Evolutionary conservation across 2,888 invertebrate genomes (phyloP).

Genomic region (Heteropelma amictum): DNA sequence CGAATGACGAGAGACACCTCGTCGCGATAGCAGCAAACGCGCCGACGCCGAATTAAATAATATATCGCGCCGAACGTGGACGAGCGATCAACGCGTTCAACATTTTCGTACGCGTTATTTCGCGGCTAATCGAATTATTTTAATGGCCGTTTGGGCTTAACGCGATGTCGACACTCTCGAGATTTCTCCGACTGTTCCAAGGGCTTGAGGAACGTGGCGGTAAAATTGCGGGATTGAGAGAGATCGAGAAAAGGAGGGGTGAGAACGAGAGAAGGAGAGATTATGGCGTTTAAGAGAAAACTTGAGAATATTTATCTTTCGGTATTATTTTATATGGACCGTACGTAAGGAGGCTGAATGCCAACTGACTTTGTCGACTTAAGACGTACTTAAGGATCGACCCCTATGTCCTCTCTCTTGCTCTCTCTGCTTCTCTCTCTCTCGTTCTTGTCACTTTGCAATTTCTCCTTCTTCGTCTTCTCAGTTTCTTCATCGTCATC

Average conservation of each 20-base stretch:
- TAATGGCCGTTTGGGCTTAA: constrained; percentile 63
- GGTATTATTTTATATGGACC: constrained; percentile 61
- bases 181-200: constrained; percentile 24
- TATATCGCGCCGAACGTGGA: constrained; percentile 47
- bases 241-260: constrained; percentile 14
- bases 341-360: constrained; percentile 71
- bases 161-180: constrained; percentile 34
- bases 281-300: not conserved
- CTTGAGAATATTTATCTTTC: constrained; percentile 50
- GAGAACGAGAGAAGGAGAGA: constrained; percentile 4
- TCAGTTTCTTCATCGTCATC: constrained; percentile 48
- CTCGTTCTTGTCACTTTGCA: constrained; percentile 10
- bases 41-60: constrained; percentile 34
- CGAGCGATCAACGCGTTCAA: constrained; percentile 32
- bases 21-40: not conserved
- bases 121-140: constrained; percentile 68
- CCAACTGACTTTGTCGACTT: constrained; percentile 76
- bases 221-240: constrained; percentile 3
- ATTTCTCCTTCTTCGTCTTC: constrained; percentile 40
- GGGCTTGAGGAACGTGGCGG: constrained; percentile 29
- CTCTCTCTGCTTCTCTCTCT: constrained; percentile 18
- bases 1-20: too few species aligned
- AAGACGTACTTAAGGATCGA: constrained; percentile 72
- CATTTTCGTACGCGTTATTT: constrained; percentile 51
- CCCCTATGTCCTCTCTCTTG: constrained; percentile 56